Percentiles rank a stretch among this genome's conserved stretches.
Conservation (phyloP, 2,113 vertebrate species). For the Rhabdomys dilectus region DNA sequence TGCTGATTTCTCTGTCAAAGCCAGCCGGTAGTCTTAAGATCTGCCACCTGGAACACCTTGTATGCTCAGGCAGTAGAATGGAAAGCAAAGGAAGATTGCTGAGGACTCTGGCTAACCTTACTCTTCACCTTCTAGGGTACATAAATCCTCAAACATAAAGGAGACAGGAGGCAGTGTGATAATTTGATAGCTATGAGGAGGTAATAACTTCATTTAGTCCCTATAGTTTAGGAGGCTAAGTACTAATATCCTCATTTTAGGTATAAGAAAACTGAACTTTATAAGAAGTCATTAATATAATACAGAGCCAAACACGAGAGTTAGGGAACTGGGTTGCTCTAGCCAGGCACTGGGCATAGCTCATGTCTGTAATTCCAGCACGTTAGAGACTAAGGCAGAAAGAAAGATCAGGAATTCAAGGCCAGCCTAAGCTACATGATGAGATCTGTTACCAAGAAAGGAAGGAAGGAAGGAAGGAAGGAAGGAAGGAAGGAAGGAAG, state of each 20-base stretch:
- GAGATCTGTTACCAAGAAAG: no score
- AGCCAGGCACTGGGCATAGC: no score
- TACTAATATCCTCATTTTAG: constrained; percentile 35
- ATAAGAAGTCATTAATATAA: constrained; percentile 1
- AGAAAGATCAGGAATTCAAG: not conserved
- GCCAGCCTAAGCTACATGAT: not conserved
- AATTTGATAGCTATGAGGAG: not conserved
- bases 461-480: no score
- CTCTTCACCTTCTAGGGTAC: not conserved
- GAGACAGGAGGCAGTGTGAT: constrained; percentile 13
- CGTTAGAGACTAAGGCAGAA: not conserved
- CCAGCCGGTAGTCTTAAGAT: not conserved
- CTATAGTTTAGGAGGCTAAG: not conserved
- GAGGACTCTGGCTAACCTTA: not conserved
- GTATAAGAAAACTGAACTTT: constrained; percentile 31
- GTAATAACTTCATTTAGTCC: constrained; percentile 39
- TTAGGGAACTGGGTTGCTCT: not conserved
- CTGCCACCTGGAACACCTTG: not conserved
- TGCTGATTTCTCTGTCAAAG: constrained; percentile 35
- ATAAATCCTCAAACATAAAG: constrained; percentile 12
- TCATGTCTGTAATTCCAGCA: not conserved
- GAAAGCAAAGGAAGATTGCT: not conserved
- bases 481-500: no score
- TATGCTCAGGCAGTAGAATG: not conserved
- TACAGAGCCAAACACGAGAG: not conserved